Evolutionary conservation across 2,797 vertebrate genomes (phyloP).

Genomic region (Leptodactylus fallax): DNA sequence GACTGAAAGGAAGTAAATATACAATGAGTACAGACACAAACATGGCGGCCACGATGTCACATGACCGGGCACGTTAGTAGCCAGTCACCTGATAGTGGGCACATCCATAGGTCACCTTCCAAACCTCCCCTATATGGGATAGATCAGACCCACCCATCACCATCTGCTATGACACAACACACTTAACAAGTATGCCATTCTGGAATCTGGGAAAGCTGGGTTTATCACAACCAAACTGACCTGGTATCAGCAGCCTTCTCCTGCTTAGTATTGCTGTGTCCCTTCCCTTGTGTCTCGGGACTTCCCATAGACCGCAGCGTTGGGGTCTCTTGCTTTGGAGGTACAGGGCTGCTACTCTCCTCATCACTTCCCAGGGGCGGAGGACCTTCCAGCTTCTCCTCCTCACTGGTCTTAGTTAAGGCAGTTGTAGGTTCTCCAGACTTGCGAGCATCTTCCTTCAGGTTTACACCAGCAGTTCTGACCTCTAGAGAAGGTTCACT

Average conservation of each 20-base stretch:
- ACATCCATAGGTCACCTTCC: neutral
- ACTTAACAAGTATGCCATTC: too few relatives aligned
- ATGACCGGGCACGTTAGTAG: neutral
- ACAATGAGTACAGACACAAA: neutral
- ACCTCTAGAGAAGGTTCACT: neutral
- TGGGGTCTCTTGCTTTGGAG: neutral
- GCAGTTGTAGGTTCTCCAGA: neutral
- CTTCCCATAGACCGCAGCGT: neutral
- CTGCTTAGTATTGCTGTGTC: neutral
- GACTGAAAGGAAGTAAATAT: slow-evolving; percentile 65
- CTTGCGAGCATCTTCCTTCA: neutral
- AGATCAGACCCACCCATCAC: neutral
- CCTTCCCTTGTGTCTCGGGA: neutral
- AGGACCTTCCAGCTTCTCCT: neutral
- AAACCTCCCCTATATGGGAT: neutral
- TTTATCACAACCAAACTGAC: neutral
- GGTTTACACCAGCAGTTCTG: neutral
- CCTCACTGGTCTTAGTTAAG: neutral
- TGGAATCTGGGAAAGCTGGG: too few relatives aligned
- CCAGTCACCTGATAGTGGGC: neutral
- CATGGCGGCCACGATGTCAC: neutral
- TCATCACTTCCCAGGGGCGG: slow-evolving; percentile 28
- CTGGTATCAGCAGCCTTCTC: neutral
- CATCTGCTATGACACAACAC: too few relatives aligned
- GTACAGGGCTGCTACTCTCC: slow-evolving; percentile 19